A percentile compares a stretch with the other conserved stretches of the same genome.
Evolutionary conservation across 2,797 vertebrate genomes (phyloP).

Genomic region (Uromys caudimaculatus): DNA sequence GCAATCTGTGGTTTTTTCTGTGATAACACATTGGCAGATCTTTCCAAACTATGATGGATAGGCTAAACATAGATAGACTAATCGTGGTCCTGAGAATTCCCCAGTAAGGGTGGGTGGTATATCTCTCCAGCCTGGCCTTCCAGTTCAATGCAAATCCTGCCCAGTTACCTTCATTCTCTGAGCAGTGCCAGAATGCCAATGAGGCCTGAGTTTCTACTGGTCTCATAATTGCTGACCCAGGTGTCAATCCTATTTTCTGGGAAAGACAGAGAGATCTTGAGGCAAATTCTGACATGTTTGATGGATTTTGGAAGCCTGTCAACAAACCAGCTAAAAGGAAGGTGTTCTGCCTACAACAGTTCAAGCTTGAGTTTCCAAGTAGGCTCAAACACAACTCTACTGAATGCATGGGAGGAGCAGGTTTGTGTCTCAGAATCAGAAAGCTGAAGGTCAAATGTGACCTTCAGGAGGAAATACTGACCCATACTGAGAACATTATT

Average conservation of each 20-base stretch:
- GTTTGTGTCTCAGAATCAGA: not conserved
- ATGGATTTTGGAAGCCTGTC: slow-evolving; percentile 69
- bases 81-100: not conserved
- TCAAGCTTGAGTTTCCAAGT: slow-evolving; percentile 27
- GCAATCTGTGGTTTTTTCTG: slow-evolving; percentile 6
- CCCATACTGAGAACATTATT: slow-evolving; percentile 17
- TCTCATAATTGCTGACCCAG: slow-evolving; percentile 63
- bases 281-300: slow-evolving; percentile 50
- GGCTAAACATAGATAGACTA: not conserved
- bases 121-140: not conserved
- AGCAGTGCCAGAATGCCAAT: not conserved
- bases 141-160: not conserved
- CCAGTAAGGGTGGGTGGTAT: not conserved
- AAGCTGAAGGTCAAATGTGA: not conserved
- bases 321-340: slow-evolving; percentile 48
- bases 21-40: not conserved
- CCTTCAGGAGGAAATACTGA: not conserved
- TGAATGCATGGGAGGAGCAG: not conserved
- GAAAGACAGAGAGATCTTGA: slow-evolving; percentile 56
- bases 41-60: not conserved
- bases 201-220: not conserved
- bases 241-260: slow-evolving; percentile 60
- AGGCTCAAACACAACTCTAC: not conserved
- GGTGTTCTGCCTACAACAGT: slow-evolving; percentile 50
- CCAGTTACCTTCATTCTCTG: fast-evolving